phyloP scores from a whole-genome alignment of 2,888 invertebrate species.

The Macaria notata region DNA sequence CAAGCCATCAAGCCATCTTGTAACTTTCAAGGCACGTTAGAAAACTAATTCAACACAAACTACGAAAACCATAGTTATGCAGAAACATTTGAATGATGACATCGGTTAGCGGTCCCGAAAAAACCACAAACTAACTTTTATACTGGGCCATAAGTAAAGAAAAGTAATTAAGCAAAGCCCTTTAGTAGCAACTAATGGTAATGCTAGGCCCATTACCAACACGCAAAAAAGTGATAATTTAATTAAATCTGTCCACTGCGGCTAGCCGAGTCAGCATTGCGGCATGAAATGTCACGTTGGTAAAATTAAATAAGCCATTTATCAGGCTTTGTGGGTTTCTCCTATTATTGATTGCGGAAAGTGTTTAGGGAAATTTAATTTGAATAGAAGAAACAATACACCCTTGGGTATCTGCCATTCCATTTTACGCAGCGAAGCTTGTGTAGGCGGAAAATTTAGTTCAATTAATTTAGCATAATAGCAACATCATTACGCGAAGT shows the following conservation, averaged over 20 bases:
- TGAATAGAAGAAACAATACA: background rate
- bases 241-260: constrained; percentile 21
- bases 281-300: constrained; percentile 42
- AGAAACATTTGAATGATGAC: no score
- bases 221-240: constrained; percentile 33
- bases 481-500: constrained; percentile 3
- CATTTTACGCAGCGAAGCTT: background rate
- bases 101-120: no score
- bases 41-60: no score
- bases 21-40: no score
- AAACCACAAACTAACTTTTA: no score
- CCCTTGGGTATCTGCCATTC: background rate
- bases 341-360: constrained; percentile 32
- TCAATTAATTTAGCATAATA: constrained; percentile 11
- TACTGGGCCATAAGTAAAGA: background rate
- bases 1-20: no score
- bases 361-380: constrained; percentile 40
- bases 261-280: constrained; percentile 37
- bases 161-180: background rate
- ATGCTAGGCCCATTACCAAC: constrained; percentile 18
- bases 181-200: constrained; percentile 6
- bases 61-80: no score
- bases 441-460: constrained; percentile 8
- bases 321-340: constrained; percentile 32
- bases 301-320: constrained; percentile 40